Evolutionary conservation across 2,113 vertebrate species (phyloP).

Genomic region (Charina bottae): DNA sequence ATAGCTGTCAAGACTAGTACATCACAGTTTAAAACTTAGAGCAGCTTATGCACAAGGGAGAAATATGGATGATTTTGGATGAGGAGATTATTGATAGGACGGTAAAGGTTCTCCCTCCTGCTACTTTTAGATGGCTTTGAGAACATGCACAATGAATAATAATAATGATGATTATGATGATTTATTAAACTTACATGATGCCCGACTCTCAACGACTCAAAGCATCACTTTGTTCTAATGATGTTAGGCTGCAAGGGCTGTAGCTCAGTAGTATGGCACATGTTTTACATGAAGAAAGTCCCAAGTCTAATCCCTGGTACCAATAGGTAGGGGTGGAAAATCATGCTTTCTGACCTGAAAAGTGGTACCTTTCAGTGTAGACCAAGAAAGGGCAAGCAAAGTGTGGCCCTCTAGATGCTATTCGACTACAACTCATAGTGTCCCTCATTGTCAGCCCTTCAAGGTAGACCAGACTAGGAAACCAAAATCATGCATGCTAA

Average conservation of each 20-base stretch:
- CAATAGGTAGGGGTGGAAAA: neutral
- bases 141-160: neutral
- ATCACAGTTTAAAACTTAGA: neutral
- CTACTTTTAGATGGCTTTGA: neutral
- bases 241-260: neutral
- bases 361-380: neutral
- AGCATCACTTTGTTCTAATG: neutral
- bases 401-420: neutral
- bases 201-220: neutral
- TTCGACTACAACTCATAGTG: neutral
- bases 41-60: neutral
- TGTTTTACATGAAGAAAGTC: neutral
- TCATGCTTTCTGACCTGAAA: neutral
- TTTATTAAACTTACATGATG: neutral
- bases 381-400: neutral
- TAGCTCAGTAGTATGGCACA: neutral
- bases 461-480: neutral
- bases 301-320: neutral
- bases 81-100: too few species aligned
- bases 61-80: neutral
- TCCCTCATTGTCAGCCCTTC: neutral
- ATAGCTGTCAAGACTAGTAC: neutral
- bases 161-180: neutral
- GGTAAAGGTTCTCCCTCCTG: neutral
- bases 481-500: neutral